phyloP scores from a whole-genome alignment of 2,113 vertebrate species.

The Neotragus pygmaeus region DNA sequence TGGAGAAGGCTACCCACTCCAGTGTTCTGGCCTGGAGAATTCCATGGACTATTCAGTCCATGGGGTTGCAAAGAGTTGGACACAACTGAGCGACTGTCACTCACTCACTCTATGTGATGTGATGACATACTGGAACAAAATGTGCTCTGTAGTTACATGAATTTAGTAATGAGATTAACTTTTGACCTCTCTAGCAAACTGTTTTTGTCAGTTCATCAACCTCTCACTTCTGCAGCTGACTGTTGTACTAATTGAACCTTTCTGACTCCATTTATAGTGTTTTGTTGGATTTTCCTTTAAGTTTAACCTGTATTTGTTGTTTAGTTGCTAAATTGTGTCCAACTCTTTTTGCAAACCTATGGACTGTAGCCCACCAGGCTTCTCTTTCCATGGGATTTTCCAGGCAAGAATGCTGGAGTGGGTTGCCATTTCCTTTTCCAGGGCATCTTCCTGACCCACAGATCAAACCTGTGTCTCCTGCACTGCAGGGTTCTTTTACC shows the following conservation, averaged over 20 bases:
- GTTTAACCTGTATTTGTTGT: neutral
- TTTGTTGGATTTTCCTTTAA: slow-evolving; percentile 2
- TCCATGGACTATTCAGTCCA: neutral
- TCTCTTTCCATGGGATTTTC: neutral
- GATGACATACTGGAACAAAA: neutral
- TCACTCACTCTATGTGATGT: neutral
- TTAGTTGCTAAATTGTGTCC: neutral
- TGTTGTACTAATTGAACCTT: neutral
- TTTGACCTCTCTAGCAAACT: neutral
- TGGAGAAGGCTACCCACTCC: neutral
- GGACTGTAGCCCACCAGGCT: neutral
- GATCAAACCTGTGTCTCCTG: neutral
- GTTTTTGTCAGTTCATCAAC: neutral
- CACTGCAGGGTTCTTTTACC: neutral
- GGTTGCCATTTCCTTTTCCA: neutral
- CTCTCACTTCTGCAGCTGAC: neutral
- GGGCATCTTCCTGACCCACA: neutral
- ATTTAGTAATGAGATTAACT: neutral
- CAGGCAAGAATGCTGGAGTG: neutral
- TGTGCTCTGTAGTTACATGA: neutral
- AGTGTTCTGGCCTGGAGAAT: neutral
- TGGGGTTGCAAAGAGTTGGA: too few relatives aligned
- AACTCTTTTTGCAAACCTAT: neutral
- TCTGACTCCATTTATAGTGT: neutral
- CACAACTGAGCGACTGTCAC: neutral